Evolutionary conservation across 2,797 vertebrate genomes (phyloP), one percentile per base, ranked within the genome.

Genomic region (Enteromius mattozi): DNA sequence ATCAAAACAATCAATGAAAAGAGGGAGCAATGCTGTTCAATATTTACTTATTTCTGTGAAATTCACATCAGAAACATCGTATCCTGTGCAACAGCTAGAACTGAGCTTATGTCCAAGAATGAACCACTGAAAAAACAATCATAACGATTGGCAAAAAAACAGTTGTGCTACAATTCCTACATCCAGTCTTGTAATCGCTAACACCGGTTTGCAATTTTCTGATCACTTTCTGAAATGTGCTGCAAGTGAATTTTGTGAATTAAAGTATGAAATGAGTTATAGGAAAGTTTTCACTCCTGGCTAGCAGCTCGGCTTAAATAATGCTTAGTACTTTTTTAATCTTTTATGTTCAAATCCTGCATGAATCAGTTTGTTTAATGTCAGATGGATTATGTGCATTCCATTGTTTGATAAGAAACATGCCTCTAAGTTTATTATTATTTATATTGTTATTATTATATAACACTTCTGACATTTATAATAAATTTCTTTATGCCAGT

Each of bases 1-100:
- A 47, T 76, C 42, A 78, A 72, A 66, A 21, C 27, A 74, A 27
- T 74, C 16, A 47, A n/a, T 66, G 4, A 81, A 72, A 78, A 10
- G 30, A 83, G 84, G 84, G 86, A 89, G 84, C 86, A 87, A 87
- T 51, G 63, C 33, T 56, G 68, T 82, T 84, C 49, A 79, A 35
- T 7, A 75, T 27, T 66, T 59, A 85, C 80, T 61, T 45, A 70
- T 80, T 81, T 61, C 21, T 56, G 59, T 45, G 68, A 42, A 80
- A 35, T 24, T 74, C 51, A 75, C 76, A 75, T 71, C 71, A 72
- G 68, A 71, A 85, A 71, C 45, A 42, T 27, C n/a, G 51, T 7
- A 83, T 82, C 42, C 42, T n/a, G 21, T 72, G 17, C 2, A 3
- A 70, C 76, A 56, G 51, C 5, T 75, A 40, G 45, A 83, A 66